A percentile compares a stretch with the other conserved stretches of the same genome.
Conservation (phyloP, 1,140 invertebrate genomes). For the Atta texana region DNA sequence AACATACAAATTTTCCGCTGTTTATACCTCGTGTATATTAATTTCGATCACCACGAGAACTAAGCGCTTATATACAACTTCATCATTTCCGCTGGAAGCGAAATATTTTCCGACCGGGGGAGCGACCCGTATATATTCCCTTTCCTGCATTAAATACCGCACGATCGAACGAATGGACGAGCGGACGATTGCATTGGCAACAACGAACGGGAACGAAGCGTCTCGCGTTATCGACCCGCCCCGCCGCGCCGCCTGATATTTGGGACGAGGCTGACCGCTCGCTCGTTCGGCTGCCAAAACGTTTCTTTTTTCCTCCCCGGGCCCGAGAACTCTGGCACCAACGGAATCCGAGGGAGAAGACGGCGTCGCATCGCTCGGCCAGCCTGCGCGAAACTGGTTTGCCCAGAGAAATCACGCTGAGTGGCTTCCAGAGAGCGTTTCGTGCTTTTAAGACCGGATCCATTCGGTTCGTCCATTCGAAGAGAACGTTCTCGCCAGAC, state of each 20-base stretch:
- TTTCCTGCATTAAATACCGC: constrained; percentile 29
- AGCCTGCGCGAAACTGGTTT: constrained; percentile 62
- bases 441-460: constrained; percentile 57
- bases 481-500: constrained; percentile 30
- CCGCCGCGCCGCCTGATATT: constrained; percentile 66
- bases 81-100: not conserved
- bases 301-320: constrained; percentile 57
- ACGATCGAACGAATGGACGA: constrained; percentile 3
- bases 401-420: constrained; percentile 56
- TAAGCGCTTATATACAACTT: not conserved
- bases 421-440: constrained; percentile 53
- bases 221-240: constrained; percentile 70
- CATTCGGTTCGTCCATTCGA: constrained; percentile 27
- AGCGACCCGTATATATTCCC: not conserved
- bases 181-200: constrained; percentile 68
- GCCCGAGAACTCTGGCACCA: constrained; percentile 30
- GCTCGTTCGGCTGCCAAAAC: constrained; percentile 66
- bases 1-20: not conserved
- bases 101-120: constrained; percentile 27
- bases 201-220: constrained; percentile 41
- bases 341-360: constrained; percentile 53
- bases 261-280: constrained; percentile 72
- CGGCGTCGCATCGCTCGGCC: constrained; percentile 39
- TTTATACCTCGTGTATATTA: not conserved
- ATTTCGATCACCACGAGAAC: not conserved